A percentile compares a stretch with the other conserved stretches of the same genome.
Evolutionary conservation across 2,888 invertebrate genomes (phyloP).

Genomic region (Parnassius glacialis): DNA sequence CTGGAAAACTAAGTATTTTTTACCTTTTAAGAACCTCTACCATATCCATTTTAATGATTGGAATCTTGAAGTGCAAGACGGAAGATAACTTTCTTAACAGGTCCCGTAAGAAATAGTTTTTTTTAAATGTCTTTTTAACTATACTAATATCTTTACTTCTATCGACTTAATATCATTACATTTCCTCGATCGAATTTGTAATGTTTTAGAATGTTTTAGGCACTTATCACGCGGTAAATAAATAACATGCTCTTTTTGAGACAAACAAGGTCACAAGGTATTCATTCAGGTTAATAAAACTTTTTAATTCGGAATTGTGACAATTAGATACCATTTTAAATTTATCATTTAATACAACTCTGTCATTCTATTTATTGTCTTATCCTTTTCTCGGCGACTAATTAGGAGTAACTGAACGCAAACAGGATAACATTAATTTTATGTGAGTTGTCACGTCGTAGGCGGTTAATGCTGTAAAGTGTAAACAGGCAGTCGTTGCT

Average conservation of each 20-base stretch:
- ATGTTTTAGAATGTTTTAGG: neutral
- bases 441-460: constrained; percentile 22
- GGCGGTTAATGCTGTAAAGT: constrained; percentile 36
- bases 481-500: constrained; percentile 50
- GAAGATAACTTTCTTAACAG: constrained; percentile 30
- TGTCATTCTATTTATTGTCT: too few relatives aligned
- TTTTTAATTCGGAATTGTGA: too few relatives aligned
- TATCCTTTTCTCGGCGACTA: neutral
- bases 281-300: neutral
- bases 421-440: constrained; percentile 27
- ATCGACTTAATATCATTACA: neutral
- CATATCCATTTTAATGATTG: constrained; percentile 30
- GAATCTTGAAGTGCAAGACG: constrained; percentile 33
- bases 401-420: constrained; percentile 14
- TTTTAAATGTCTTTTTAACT: neutral
- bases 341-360: too few relatives aligned
- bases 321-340: too few relatives aligned
- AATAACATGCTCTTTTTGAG: neutral
- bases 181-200: neutral
- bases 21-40: constrained; percentile 32
- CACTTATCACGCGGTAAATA: too few relatives aligned
- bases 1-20: constrained; percentile 40
- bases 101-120: constrained; percentile 13
- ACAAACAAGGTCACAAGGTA: neutral
- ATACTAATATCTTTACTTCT: too few relatives aligned